Evolutionary conservation across 1,140 invertebrate genomes (phyloP).

Genomic region (Hirudo medicinalis): DNA sequence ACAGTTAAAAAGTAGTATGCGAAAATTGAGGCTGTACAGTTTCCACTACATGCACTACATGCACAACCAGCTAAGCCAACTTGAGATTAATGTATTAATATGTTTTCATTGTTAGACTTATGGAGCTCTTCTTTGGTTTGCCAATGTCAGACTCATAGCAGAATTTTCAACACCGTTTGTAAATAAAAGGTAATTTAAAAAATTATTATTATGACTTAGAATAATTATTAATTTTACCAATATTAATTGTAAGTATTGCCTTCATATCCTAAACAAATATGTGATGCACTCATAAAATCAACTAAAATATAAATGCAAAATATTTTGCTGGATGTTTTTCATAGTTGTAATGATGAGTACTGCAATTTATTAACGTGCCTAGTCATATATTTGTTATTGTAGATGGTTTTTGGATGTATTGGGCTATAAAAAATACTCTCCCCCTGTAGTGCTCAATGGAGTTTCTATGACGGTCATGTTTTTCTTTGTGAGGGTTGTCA

Average conservation of each 20-base stretch:
- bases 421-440: slow-evolving; percentile 30
- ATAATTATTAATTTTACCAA: too few relatives aligned
- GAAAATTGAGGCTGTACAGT: too few relatives aligned
- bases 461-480: slow-evolving; percentile 35
- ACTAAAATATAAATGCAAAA: neutral
- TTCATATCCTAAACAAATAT: too few relatives aligned
- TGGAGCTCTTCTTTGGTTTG: slow-evolving; percentile 36
- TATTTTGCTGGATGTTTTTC: neutral
- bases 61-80: too few relatives aligned
- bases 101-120: slow-evolving; percentile 30
- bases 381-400: slow-evolving; percentile 14
- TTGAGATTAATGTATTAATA: neutral
- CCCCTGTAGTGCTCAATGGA: slow-evolving; percentile 33
- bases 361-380: too few relatives aligned
- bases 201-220: neutral
- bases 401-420: slow-evolving; percentile 35
- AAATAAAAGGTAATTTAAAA: slow-evolving; percentile 31
- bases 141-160: slow-evolving; percentile 36
- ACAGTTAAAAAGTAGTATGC: too few relatives aligned
- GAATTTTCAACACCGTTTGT: slow-evolving; percentile 40
- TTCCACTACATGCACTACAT: too few relatives aligned
- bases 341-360: neutral
- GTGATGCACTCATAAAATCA: too few relatives aligned
- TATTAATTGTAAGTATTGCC: too few relatives aligned
- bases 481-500: slow-evolving; percentile 32